A percentile compares a stretch with the other conserved stretches of the same genome.
Evolutionary conservation across 2,113 vertebrate species (phyloP).

Genomic region (Embiotoca jacksoni): DNA sequence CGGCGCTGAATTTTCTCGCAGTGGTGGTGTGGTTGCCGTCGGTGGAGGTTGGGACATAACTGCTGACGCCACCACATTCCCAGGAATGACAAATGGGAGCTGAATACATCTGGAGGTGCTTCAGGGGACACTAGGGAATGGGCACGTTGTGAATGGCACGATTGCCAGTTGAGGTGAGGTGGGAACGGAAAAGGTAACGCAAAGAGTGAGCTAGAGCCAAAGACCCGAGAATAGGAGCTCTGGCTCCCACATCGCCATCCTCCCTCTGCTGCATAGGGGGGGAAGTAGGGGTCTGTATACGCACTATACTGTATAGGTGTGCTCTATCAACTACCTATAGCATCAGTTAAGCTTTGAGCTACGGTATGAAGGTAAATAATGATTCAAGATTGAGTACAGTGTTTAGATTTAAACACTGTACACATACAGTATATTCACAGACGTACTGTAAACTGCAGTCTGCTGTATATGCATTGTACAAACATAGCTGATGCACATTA

Average conservation of each 20-base stretch:
- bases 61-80: conserved; percentile 83
- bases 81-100: conserved; percentile 83
- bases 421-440: no score
- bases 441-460: no score
- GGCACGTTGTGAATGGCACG: conserved; percentile 67
- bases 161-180: conserved; percentile 68
- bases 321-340: conserved; percentile 4
- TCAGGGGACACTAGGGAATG: conserved; percentile 73
- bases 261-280: conserved; percentile 17
- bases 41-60: conserved; percentile 71
- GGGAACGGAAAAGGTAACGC: conserved; percentile 42
- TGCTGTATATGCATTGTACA: no score
- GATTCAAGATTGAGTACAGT: no score
- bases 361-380: neutral
- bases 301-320: conserved; percentile 8
- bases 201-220: conserved; percentile 43
- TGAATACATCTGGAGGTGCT: conserved; percentile 81
- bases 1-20: conserved; percentile 49
- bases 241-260: conserved; percentile 65
- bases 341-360: conserved; percentile 7
- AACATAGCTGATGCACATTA: no score
- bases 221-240: conserved; percentile 69
- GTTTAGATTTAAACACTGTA: no score
- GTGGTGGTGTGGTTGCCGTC: conserved; percentile 51
- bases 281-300: conserved; percentile 28